Base-by-base conservation (phyloP, 2,888 invertebrate species). In the Pachydiplax longipennis region DNA sequence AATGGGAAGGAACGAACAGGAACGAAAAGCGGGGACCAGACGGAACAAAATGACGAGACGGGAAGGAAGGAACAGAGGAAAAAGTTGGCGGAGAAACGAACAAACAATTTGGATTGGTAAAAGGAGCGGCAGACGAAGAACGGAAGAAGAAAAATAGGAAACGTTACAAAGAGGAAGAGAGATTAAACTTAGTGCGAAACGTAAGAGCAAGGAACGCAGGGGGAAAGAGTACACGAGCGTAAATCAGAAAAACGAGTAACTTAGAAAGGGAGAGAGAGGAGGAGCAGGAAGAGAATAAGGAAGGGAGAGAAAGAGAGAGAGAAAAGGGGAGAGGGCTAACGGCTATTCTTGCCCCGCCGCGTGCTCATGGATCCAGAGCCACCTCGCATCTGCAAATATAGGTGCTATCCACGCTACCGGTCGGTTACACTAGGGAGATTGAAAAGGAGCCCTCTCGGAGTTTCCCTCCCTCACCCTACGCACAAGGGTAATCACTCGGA, bases 311-410 rank as follows among this genome's bases (percentile, higher is more conserved):
- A 37, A 91, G 87, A 80, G 91, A 91, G 48, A 73, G n/a, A 13
- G 65, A 90, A 91, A 91, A 92, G 92, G 92, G 92, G 92, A 92
- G 92, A 91, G 92, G 92, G 91, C 91, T 92, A 91, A 91, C 91
- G 91, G 90, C 92, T 93, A 93, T 93, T 92, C 93, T 93, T 92
- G 93, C 91, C 92, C 91, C 91, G 91, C 92, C 91, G 92, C 92
- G 92, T 91, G 91, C 90, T 91, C 91, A 91, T 92, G 93, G 93
- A 93, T 92, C 92, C 91, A n/a, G 73, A 91, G 93, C 93, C 93
- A 93, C 91, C 81, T 90, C 93, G 93, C 91, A 82, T 90, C 87
- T 65, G 58, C 87, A 65, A 61, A 87, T 61, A 61, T 65, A 65
- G 87, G 40, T 61, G 58, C 58, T 58, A 53, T 58, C 83, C 82